Evolutionary conservation across 2,113 vertebrate species (phyloP).

Genomic region (Ameiurus melas): DNA sequence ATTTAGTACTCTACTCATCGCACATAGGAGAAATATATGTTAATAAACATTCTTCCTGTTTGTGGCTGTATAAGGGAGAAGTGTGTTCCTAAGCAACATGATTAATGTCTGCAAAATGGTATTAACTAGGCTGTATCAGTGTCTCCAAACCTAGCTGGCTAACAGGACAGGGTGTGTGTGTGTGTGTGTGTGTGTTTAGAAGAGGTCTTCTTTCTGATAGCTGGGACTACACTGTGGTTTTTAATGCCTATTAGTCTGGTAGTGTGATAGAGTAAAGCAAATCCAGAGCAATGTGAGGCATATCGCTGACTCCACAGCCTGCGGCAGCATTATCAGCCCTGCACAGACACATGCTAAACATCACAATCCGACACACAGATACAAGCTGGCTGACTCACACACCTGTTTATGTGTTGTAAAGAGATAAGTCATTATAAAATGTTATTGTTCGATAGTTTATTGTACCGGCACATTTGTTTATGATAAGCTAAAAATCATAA

Average conservation of each 20-base stretch:
- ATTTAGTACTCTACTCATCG: too few relatives aligned
- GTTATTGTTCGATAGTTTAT: conserved; percentile 22
- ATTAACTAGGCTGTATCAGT: background rate
- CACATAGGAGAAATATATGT: background rate
- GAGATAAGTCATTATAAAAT: conserved; percentile 25
- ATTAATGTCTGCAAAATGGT: background rate
- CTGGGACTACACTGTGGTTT: conserved; percentile 12
- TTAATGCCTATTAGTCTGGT: background rate
- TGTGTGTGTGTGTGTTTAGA: background rate
- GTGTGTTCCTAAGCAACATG: background rate
- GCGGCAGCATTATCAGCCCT: conserved; percentile 22
- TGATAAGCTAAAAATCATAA: background rate
- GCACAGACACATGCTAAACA: conserved; percentile 21
- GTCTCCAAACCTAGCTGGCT: background rate
- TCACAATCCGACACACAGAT: conserved; percentile 21
- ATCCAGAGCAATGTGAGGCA: conserved; percentile 15
- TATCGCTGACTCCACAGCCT: conserved; percentile 30
- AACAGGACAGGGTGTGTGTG: background rate
- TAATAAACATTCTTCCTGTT: background rate
- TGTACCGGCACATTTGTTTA: conserved; percentile 12
- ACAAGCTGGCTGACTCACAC: conserved; percentile 4
- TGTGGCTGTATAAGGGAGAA: background rate
- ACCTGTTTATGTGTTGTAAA: background rate
- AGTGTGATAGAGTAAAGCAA: conserved; percentile 20
- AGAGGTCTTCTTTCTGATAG: conserved; percentile 1